Evolutionary conservation across 2,888 invertebrate species (phyloP).

Genomic region (Metalampra italica): DNA sequence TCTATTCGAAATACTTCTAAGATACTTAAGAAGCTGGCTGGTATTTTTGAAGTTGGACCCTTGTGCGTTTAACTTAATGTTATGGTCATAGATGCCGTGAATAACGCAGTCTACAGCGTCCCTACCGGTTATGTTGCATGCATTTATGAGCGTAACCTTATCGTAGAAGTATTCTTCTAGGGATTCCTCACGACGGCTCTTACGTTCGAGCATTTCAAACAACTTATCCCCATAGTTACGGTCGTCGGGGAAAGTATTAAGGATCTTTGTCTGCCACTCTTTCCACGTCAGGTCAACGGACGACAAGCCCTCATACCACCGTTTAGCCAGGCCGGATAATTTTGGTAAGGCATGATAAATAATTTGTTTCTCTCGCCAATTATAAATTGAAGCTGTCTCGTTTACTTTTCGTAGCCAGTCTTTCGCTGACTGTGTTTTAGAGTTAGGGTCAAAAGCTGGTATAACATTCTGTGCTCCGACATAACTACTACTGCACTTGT

Average conservation of each 20-base stretch:
- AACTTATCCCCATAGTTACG: conserved; percentile 15
- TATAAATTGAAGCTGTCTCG: conserved; percentile 15
- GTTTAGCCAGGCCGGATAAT: conserved; percentile 15
- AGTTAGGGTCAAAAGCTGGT: conserved; percentile 14
- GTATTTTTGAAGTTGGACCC: neutral
- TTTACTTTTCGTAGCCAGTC: conserved; percentile 17
- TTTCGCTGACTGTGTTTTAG: conserved; percentile 6
- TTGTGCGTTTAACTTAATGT: conserved; percentile 7
- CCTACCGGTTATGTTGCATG: neutral
- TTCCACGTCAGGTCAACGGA: conserved; percentile 15
- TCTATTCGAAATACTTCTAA: conserved; percentile 1
- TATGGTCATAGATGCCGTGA: conserved; percentile 8
- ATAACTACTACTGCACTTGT: neutral
- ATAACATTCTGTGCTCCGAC: conserved; percentile 9
- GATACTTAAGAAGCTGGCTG: neutral
- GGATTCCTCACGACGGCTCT: conserved; percentile 9
- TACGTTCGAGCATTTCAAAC: conserved; percentile 15
- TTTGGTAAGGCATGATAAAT: conserved; percentile 16
- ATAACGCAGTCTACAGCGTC: conserved; percentile 1
- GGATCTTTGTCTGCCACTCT: conserved; percentile 15
- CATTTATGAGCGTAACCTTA: conserved; percentile 8
- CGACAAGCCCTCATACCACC: conserved; percentile 16
- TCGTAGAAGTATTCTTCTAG: conserved; percentile 17
- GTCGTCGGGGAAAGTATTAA: conserved; percentile 14
- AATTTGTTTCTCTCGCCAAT: conserved; percentile 17